Evolutionary conservation across 2,113 vertebrate genomes (phyloP).

Genomic region (Centrocercus urophasianus): DNA sequence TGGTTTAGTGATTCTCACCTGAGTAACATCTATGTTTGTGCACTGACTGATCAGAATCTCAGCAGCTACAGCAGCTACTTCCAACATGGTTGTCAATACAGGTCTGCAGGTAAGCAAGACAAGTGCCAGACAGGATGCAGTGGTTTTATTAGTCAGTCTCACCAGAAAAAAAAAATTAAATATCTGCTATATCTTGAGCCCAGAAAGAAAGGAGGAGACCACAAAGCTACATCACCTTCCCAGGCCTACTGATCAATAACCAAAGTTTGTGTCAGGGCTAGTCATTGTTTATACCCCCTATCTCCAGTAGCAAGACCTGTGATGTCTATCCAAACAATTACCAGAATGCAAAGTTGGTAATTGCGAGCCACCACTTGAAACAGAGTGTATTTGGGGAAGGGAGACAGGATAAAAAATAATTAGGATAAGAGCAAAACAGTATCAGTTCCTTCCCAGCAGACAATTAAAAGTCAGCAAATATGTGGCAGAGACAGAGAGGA

Average conservation of each 20-base stretch:
- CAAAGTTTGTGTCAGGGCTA: background rate
- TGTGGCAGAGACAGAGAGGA: background rate
- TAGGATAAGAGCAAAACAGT: background rate
- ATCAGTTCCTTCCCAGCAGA: background rate
- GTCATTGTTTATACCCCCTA: background rate
- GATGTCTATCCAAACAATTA: background rate
- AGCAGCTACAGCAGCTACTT: background rate
- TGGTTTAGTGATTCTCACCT: background rate
- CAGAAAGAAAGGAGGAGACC: background rate
- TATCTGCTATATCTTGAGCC: background rate
- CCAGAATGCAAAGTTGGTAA: background rate
- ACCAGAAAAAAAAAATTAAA: background rate
- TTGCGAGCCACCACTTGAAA: background rate
- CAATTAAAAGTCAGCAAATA: background rate
- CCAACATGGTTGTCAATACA: background rate
- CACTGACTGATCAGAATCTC: background rate
- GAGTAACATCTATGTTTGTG: background rate
- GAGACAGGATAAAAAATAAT: background rate
- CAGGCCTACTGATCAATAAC: background rate
- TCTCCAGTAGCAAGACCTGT: background rate
- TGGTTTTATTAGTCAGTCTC: background rate
- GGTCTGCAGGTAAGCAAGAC: background rate
- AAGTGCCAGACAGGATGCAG: background rate
- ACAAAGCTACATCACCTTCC: rapidly evolving
- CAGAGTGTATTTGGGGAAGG: rapidly evolving